Evolutionary conservation across 2,113 vertebrate genomes (phyloP).

Genomic region (Amazona guildingii): DNA sequence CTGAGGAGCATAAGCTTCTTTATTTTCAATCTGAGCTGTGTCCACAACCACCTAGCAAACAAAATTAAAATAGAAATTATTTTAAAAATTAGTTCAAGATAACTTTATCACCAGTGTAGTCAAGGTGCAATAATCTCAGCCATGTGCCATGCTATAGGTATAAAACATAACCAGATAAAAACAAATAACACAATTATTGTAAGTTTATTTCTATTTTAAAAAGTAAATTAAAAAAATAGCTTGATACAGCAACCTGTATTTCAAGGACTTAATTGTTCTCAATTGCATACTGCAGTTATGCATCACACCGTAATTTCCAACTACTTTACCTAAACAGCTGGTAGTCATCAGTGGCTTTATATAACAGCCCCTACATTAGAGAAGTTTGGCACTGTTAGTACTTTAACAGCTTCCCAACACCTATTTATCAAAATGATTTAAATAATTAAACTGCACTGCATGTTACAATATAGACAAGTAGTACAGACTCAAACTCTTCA

Average conservation of each 20-base stretch:
- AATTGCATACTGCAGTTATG: neutral
- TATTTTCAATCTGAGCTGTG: constrained; percentile 98
- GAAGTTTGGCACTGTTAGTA: neutral
- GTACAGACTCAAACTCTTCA: neutral
- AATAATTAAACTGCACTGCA: neutral
- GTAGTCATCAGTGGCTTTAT: neutral
- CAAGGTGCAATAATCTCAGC: neutral
- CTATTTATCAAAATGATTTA: neutral
- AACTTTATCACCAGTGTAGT: neutral
- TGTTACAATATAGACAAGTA: neutral
- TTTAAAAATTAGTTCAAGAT: neutral
- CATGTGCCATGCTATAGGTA: neutral
- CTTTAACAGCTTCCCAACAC: neutral
- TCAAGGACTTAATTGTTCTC: neutral
- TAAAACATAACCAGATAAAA: neutral
- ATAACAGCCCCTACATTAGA: neutral
- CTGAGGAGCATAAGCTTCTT: constrained; percentile 97
- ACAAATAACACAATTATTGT: accelerated
- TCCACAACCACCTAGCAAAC: constrained; percentile 92
- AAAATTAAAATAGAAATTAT: neutral
- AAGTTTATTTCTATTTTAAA: neutral
- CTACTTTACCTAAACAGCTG: neutral
- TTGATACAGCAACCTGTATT: neutral
- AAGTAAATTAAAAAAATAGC: neutral
- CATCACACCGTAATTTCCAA: neutral